phyloP scores from a whole-genome alignment of 1,140 invertebrate genomes.

The Parapsyche elsis region DNA sequence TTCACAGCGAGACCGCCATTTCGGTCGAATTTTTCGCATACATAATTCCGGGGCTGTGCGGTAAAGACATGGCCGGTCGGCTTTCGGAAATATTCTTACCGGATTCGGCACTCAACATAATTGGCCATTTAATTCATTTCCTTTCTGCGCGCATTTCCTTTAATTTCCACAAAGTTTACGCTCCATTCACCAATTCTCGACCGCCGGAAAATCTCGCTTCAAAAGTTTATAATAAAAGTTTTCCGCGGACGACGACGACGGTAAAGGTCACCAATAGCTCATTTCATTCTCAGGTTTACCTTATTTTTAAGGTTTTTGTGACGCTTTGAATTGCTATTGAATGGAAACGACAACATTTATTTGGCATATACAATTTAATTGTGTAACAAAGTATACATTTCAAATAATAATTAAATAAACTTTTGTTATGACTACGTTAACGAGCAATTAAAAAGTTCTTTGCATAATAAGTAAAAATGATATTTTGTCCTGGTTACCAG shows the following conservation, averaged over 20 bases:
- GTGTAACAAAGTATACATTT: neutral
- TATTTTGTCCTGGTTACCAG: too few relatives aligned
- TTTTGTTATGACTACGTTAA: neutral
- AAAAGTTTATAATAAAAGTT: constrained; percentile 33
- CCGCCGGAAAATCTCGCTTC: constrained; percentile 19
- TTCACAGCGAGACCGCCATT: neutral
- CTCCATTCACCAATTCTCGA: neutral
- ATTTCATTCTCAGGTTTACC: neutral
- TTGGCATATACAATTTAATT: too few relatives aligned
- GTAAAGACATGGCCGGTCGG: neutral
- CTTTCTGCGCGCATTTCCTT: constrained; percentile 33
- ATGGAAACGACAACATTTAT: too few relatives aligned
- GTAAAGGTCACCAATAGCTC: neutral
- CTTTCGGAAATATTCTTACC: neutral
- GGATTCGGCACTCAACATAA: constrained; percentile 30
- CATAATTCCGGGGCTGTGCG: neutral
- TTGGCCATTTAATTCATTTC: constrained; percentile 39
- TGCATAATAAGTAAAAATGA: neutral
- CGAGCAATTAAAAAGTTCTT: constrained; percentile 11
- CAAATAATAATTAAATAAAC: neutral
- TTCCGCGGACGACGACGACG: neutral
- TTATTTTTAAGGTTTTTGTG: neutral
- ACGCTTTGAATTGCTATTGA: neutral
- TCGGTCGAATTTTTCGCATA: neutral
- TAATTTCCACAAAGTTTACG: constrained; percentile 32